Base-by-base conservation (phyloP, 2,113 vertebrate genomes). In the Gadus macrocephalus region DNA sequence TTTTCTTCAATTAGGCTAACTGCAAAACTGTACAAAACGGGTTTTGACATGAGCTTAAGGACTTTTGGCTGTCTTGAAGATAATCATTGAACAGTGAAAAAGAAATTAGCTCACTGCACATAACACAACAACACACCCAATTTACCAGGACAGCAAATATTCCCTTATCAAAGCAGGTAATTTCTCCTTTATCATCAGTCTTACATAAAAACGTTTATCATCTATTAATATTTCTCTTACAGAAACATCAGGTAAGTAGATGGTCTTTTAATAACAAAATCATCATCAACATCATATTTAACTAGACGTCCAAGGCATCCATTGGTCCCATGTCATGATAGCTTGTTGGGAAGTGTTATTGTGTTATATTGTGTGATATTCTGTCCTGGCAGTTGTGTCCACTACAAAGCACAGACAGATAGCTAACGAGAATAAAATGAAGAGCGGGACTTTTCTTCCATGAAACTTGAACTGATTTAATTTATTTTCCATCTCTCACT, bases 71-170 rank as follows among this genome's bases (percentile, higher is more conserved):
- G 56, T 59, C 56, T 59, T 59, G 56, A 16, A 59, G 56, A 59
- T 59, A 5, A 59, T 59, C 56, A 59, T 59, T 59, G 56, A 59
- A 59, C 8, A 59, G 56, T 55, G 15, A 59, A 5, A 16, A 59
- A 15, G 56, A 59, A 59, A 59, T 17, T 59, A 59, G 56, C 56
- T 59, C 56, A 59, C 56, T 59, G 56, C 56, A 59, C 56, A 16
- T 59, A 59, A 59, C 56, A 59, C 56, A 59, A 12, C 20, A 59
- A 59, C n/a, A 59, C 56, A 59, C 56, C 56, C 8, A 59, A 59
- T 59, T 59, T 59, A 59, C 56, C 56, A 59, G 56, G n/a, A 59
- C 56, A 59, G 56, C 56, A 59, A 59, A 59, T 59, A 59, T 59
- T 59, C 56, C 56, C 56, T 59, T 59, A 17, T 59, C 56, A 59